Evolutionary conservation across 2,113 vertebrate species (phyloP).

Genomic region (Grallaria varia): DNA sequence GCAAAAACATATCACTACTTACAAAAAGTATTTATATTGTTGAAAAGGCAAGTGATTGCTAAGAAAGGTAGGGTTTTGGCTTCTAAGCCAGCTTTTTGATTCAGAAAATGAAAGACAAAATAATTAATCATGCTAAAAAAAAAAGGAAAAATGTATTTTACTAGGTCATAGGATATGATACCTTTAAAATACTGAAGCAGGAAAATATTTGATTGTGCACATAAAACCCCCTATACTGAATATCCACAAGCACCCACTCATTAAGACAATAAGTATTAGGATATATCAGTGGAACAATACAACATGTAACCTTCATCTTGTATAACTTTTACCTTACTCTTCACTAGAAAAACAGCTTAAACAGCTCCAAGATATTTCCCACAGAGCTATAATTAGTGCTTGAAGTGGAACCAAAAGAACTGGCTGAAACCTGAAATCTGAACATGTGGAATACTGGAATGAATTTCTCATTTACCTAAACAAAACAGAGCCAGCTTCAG

Average conservation of each 20-base stretch:
- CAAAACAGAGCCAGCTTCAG: neutral
- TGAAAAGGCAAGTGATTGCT: neutral
- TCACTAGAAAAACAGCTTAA: slow-evolving; percentile 19
- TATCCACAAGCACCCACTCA: neutral
- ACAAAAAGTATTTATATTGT: neutral
- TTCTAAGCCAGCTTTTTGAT: neutral
- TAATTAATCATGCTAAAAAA: neutral
- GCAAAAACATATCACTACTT: neutral
- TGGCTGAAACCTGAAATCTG: slow-evolving; percentile 39
- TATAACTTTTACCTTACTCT: slow-evolving; percentile 14
- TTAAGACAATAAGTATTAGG: neutral
- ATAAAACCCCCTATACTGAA: neutral
- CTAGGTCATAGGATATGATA: neutral
- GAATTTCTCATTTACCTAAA: slow-evolving; percentile 10
- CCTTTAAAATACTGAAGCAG: neutral
- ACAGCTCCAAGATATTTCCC: slow-evolving; percentile 45
- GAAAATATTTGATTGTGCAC: neutral
- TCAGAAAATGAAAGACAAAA: neutral
- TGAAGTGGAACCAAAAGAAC: slow-evolving; percentile 34
- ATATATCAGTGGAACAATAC: neutral
- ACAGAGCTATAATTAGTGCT: slow-evolving; percentile 52
- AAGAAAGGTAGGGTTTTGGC: neutral
- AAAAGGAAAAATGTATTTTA: neutral
- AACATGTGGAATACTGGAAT: slow-evolving; percentile 12
- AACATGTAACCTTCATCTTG: neutral